Percentiles rank a stretch among this genome's conserved stretches.
phyloP scores from a whole-genome alignment of 2,888 invertebrate genomes.

The Chironomus riparius region DNA sequence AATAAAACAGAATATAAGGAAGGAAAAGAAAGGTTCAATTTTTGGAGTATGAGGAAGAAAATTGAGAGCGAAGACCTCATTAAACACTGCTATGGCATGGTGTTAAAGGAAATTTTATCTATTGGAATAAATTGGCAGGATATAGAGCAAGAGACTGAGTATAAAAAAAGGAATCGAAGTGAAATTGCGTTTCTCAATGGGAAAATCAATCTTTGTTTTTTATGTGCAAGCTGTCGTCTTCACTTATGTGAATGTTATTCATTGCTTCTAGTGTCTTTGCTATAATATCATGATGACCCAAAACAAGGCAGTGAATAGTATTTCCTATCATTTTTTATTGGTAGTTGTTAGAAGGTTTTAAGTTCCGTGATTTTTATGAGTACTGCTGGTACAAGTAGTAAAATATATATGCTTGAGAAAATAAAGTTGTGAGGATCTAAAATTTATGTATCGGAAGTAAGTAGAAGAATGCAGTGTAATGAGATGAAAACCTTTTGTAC shows the following conservation, averaged over 20 bases:
- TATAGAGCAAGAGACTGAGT: not conserved
- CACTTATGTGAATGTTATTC: not conserved
- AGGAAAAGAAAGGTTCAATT: not conserved
- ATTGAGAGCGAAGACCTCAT: not conserved
- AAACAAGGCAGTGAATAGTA: too few species aligned
- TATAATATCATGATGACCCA: too few species aligned
- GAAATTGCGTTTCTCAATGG: not conserved
- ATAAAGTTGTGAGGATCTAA: too few species aligned
- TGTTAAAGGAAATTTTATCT: not conserved
- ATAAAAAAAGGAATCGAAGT: not conserved
- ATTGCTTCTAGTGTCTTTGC: not conserved
- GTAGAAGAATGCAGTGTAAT: too few species aligned
- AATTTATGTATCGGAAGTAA: too few species aligned
- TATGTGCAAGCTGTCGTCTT: not conserved
- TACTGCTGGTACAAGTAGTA: too few species aligned
- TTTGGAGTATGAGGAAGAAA: not conserved
- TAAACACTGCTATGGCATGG: not conserved
- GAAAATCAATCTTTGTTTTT: slow-evolving; percentile 18
- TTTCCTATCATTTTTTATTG: too few species aligned
- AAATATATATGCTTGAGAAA: too few species aligned
- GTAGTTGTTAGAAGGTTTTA: too few species aligned
- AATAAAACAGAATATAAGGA: not conserved
- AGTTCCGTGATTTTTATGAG: too few species aligned
- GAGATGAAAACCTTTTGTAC: too few species aligned
- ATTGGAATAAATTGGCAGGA: not conserved